Evolutionary conservation across 1,140 invertebrate species (phyloP).

Genomic region (Asobara japonica): DNA sequence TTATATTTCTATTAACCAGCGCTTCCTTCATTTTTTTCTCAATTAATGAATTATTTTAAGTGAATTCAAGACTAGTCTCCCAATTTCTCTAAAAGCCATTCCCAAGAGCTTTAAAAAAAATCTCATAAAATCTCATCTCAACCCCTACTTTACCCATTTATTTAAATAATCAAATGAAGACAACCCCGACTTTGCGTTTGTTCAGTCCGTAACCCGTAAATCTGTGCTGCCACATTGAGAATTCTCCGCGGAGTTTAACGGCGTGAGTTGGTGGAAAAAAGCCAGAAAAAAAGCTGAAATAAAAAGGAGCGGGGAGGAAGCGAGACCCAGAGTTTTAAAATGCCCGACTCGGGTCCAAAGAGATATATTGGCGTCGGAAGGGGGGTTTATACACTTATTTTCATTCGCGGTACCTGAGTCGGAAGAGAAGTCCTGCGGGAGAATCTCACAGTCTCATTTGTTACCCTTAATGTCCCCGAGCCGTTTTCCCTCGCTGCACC

Average conservation of each 20-base stretch:
- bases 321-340: constrained; percentile 29
- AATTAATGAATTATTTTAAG: no score
- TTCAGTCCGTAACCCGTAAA: constrained; percentile 35
- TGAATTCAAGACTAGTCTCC: no score
- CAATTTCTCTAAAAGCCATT: no score
- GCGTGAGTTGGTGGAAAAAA: constrained; percentile 31
- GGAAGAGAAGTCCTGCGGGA: constrained; percentile 59
- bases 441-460: constrained; percentile 57
- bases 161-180: not conserved
- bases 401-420: constrained; percentile 56
- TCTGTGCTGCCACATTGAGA: constrained; percentile 40
- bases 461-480: constrained; percentile 61
- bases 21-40: no score
- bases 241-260: constrained; percentile 37
- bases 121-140: not conserved
- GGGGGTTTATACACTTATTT: constrained; percentile 56
- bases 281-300: constrained; percentile 28
- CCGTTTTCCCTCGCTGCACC: constrained; percentile 23
- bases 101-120: no score
- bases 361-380: constrained; percentile 28
- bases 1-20: no score
- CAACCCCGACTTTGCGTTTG: constrained; percentile 24
- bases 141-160: not conserved
- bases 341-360: constrained; percentile 24
- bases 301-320: constrained; percentile 13